phyloP scores from a whole-genome alignment of 2,797 vertebrate species.

The Sphaeramia orbicularis region DNA sequence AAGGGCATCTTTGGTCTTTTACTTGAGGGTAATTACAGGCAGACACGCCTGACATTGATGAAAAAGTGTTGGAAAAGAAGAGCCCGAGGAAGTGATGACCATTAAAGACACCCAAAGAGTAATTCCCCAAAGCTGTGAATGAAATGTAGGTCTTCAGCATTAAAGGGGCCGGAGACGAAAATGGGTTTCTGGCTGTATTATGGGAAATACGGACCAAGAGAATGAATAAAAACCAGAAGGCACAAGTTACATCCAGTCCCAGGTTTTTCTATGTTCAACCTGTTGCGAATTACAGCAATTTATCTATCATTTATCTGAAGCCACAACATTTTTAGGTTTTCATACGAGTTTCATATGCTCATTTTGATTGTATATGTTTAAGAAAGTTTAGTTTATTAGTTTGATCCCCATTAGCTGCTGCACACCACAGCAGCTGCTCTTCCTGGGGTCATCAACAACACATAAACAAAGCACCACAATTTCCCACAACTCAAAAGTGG shows the following conservation, averaged over 20 bases:
- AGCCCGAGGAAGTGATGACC: conserved; percentile 57
- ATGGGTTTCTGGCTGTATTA: conserved; percentile 7
- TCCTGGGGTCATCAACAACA: no score
- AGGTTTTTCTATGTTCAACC: background rate
- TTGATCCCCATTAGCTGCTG: no score
- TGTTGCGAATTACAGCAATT: no score
- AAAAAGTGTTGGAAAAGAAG: conserved; percentile 40
- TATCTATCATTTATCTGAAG: no score
- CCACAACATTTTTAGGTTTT: no score
- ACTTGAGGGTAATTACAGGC: conserved; percentile 65
- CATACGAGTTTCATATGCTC: no score
- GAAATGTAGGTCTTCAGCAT: conserved; percentile 46
- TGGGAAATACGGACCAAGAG: conserved; percentile 1
- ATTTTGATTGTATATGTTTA: no score
- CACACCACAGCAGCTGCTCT: no score
- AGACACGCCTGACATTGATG: conserved; percentile 48
- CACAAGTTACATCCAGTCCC: background rate
- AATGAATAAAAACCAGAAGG: background rate
- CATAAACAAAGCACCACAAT: no score
- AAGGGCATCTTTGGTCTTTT: conserved; percentile 63
- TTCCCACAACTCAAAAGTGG: no score
- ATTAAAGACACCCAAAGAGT: conserved; percentile 56
- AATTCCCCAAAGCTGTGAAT: conserved; percentile 47
- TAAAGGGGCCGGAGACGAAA: conserved; percentile 13
- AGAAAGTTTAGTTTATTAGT: no score